Conservation (phyloP, 2,113 vertebrate genomes). For the Cyphotilapia sp. region DNA sequence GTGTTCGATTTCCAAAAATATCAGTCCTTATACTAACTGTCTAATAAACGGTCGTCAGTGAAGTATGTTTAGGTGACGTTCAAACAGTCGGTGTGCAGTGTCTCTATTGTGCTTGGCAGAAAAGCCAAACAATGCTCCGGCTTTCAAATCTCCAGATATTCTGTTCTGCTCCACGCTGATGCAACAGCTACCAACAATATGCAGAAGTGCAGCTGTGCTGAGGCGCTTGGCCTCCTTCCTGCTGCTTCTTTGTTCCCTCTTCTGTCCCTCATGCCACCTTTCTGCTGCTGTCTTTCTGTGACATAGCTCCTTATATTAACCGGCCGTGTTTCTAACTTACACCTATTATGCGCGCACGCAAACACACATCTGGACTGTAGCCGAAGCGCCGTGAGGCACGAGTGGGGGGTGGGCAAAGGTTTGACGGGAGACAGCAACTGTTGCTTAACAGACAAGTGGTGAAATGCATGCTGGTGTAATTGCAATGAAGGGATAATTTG, state of each 20-base stretch:
- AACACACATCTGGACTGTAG: conserved; percentile 10
- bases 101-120: neutral
- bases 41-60: neutral
- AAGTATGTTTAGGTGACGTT: neutral
- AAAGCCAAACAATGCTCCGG: neutral
- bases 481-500: conserved; percentile 62
- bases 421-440: conserved; percentile 45
- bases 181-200: conserved; percentile 39
- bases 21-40: neutral
- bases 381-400: neutral
- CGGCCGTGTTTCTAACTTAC: neutral
- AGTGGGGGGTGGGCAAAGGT: conserved; percentile 13
- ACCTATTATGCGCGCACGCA: neutral
- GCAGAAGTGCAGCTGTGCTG: neutral
- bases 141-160: conserved; percentile 8
- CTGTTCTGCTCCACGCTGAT: neutral
- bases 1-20: neutral
- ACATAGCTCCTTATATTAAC: conserved; percentile 42
- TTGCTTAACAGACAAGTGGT: conserved; percentile 47
- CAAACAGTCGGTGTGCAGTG: neutral
- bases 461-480: conserved; percentile 47
- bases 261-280: conserved; percentile 1
- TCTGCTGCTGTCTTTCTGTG: conserved; percentile 16
- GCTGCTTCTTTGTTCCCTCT: conserved; percentile 20
- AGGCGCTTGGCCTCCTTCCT: conserved; percentile 22